These are phyloP conservation scores for Sebastolobus altivelis DNA, from an alignment of 2,797 vertebrate genomes.

Conservation along the genomic window DNA sequence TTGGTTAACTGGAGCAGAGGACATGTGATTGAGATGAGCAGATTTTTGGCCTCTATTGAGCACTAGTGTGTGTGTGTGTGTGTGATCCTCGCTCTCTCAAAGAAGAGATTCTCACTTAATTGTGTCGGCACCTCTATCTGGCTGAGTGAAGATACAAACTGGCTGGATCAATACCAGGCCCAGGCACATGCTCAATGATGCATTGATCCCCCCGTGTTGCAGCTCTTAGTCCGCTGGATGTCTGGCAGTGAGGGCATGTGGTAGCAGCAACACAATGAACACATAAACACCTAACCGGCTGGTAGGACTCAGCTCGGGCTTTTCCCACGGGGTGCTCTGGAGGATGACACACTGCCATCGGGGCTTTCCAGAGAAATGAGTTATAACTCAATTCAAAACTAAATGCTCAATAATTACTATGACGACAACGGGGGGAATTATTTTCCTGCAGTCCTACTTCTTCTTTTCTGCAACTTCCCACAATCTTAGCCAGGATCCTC, in stretches of 20 bases:
- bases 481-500: background rate
- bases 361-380: constrained; percentile 75
- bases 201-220: constrained; percentile 73
- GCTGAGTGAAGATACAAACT: constrained; percentile 69
- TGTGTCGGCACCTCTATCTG: constrained; percentile 70
- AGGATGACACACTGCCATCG: constrained; percentile 59
- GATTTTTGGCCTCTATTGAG: constrained; percentile 43
- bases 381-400: constrained; percentile 72
- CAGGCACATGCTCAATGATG: constrained; percentile 65
- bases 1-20: constrained; percentile 41
- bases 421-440: constrained; percentile 36
- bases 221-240: constrained; percentile 47
- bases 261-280: constrained; percentile 72
- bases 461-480: constrained; percentile 18
- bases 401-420: constrained; percentile 49
- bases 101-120: constrained; percentile 67
- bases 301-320: constrained; percentile 47
- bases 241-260: constrained; percentile 61
- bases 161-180: constrained; percentile 74
- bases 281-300: constrained; percentile 73
- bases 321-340: constrained; percentile 62
- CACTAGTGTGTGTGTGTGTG: constrained; percentile 22
- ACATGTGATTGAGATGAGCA: background rate
- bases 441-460: constrained; percentile 7
- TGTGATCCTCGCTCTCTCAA: constrained; percentile 36